These are phyloP conservation scores for Poecile montanus DNA, from an alignment of 2,797 vertebrate genomes.

Conservation along the genomic window DNA sequence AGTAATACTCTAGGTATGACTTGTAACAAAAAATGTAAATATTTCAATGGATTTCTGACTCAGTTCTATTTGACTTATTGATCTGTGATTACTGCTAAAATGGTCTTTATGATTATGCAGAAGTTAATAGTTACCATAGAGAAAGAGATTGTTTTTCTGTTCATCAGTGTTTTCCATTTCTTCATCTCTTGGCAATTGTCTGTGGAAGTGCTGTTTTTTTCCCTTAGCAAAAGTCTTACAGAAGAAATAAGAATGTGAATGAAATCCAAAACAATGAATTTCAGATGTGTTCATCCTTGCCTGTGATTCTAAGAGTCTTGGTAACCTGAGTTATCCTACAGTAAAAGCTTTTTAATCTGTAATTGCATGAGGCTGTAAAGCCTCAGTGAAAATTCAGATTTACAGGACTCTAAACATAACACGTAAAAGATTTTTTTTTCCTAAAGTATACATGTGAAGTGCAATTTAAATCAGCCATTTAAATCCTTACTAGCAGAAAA, in stretches of 20 bases:
- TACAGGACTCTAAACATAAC: not conserved
- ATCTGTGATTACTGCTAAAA: slow-evolving; percentile 16
- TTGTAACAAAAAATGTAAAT: slow-evolving; percentile 48
- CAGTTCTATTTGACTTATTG: slow-evolving; percentile 37
- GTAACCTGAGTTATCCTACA: slow-evolving; percentile 26
- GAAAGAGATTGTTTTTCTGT: slow-evolving; percentile 29
- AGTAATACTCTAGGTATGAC: not conserved
- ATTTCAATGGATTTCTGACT: slow-evolving; percentile 52
- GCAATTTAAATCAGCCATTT: slow-evolving; percentile 30
- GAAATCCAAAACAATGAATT: not conserved
- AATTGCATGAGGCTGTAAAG: slow-evolving; percentile 5
- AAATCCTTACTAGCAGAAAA: slow-evolving; percentile 26
- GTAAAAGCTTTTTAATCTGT: slow-evolving; percentile 36
- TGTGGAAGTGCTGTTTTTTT: slow-evolving; percentile 13
- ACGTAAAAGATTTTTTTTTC: slow-evolving; percentile 28
- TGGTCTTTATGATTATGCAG: not conserved
- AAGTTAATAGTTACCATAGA: slow-evolving; percentile 58
- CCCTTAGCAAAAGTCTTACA: not conserved
- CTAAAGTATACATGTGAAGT: slow-evolving; percentile 21
- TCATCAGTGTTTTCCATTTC: slow-evolving; percentile 53
- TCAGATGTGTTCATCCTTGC: not conserved
- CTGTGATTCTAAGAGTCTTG: slow-evolving; percentile 34
- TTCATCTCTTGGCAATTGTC: slow-evolving; percentile 60
- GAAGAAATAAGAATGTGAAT: not conserved
- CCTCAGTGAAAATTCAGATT: slow-evolving; percentile 33